Conservation (phyloP, 2,797 vertebrate genomes). For the Peromyscus eremicus region DNA sequence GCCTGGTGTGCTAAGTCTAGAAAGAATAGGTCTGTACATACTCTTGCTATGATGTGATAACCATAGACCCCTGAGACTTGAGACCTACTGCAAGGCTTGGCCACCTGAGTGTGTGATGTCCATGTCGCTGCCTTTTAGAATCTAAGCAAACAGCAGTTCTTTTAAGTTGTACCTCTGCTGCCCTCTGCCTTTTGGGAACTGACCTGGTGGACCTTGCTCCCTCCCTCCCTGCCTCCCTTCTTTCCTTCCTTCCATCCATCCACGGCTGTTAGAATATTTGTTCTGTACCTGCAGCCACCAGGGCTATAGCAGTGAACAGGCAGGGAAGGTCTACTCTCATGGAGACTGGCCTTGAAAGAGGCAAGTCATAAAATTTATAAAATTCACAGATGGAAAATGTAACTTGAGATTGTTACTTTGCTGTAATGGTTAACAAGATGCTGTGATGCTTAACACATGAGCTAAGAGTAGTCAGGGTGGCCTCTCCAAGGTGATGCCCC, state of each 20-base stretch:
- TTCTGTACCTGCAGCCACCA: background rate
- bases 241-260: background rate
- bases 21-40: background rate
- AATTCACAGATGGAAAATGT: background rate
- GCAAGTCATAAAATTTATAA: background rate
- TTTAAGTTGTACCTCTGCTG: background rate
- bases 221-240: background rate
- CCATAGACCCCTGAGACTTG: background rate
- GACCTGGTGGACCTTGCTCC: background rate
- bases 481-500: background rate
- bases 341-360: background rate
- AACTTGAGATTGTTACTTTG: background rate
- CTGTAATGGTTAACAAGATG: background rate
- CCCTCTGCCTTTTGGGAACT: background rate
- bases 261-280: background rate
- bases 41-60: background rate
- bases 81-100: background rate
- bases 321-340: background rate
- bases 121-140: slow-evolving; percentile 17
- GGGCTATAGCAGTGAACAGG: background rate
- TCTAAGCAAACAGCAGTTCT: background rate
- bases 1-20: background rate
- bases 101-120: background rate
- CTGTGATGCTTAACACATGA: background rate
- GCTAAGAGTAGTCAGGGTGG: background rate